These are phyloP conservation scores for Gastrophryne carolinensis DNA, from an alignment of 2,797 vertebrate genomes.

Conservation along the genomic window DNA sequence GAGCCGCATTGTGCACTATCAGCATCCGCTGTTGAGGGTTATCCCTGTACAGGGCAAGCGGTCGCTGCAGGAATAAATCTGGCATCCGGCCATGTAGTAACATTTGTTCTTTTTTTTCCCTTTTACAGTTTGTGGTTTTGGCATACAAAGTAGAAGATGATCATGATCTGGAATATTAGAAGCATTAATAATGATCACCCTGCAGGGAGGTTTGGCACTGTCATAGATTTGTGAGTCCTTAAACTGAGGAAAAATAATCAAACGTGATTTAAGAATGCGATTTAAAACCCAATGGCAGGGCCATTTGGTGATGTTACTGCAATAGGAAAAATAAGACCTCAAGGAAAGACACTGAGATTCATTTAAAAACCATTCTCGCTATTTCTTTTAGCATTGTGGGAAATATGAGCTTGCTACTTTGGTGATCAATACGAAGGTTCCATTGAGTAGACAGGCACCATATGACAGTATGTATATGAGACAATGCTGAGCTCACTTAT, in stretches of 20 bases:
- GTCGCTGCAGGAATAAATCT: slow-evolving; percentile 5
- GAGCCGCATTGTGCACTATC: not conserved
- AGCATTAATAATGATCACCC: slow-evolving; percentile 21
- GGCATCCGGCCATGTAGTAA: slow-evolving; percentile 7
- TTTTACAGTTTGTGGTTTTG: slow-evolving; percentile 22
- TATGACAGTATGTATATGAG: not conserved
- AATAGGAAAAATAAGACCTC: slow-evolving; percentile 18
- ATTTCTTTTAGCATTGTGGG: not conserved
- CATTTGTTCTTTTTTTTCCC: slow-evolving; percentile 5
- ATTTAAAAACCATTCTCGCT: slow-evolving; percentile 2
- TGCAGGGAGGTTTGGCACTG: slow-evolving; percentile 23
- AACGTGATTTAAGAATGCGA: slow-evolving; percentile 19
- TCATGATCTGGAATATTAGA: slow-evolving; percentile 1
- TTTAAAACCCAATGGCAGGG: slow-evolving; percentile 1
- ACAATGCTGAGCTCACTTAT: too few relatives aligned
- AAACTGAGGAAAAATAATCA: slow-evolving; percentile 29
- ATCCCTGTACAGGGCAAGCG: not conserved
- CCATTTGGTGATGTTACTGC: slow-evolving; percentile 2
- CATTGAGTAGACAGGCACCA: not conserved
- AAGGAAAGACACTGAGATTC: not conserved
- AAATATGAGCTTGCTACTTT: not conserved
- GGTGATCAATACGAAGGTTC: not conserved
- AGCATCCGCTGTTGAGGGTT: slow-evolving; percentile 6
- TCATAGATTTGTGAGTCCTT: not conserved
- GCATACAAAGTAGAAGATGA: slow-evolving; percentile 10